phyloP scores from a whole-genome alignment of 2,888 invertebrate genomes.

The Sabatieria punctata region DNA sequence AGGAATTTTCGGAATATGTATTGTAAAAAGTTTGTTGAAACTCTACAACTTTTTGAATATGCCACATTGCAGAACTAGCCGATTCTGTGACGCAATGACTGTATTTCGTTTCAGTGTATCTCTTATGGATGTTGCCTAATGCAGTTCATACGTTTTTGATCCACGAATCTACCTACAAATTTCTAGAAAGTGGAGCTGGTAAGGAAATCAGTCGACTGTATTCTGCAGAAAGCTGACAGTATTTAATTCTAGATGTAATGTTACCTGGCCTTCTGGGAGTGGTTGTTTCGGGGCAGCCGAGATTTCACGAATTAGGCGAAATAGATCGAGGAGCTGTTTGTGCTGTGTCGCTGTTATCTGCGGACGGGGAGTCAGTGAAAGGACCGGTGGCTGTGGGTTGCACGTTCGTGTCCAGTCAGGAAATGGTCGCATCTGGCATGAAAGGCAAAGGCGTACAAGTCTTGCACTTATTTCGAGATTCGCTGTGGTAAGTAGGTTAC shows the following conservation, averaged over 20 bases:
- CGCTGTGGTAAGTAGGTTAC: conserved; percentile 20
- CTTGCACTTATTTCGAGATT: conserved; percentile 20
- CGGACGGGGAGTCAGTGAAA: background rate
- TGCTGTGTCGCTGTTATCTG: background rate
- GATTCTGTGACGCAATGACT: too few relatives aligned
- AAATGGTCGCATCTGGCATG: conserved; percentile 17
- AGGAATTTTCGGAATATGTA: too few relatives aligned
- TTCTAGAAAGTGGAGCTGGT: background rate
- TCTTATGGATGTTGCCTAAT: background rate
- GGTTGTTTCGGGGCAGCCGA: background rate
- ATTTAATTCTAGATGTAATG: background rate
- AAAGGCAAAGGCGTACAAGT: conserved; percentile 21
- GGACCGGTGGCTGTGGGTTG: background rate
- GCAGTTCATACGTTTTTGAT: background rate
- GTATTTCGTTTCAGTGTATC: background rate
- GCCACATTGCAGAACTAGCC: too few relatives aligned
- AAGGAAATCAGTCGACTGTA: background rate
- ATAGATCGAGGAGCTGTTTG: background rate
- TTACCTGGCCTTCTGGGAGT: background rate
- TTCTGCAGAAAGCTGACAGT: background rate
- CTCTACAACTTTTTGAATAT: too few relatives aligned
- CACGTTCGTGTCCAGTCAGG: conserved; percentile 19
- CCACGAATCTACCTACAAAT: background rate
- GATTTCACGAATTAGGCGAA: background rate
- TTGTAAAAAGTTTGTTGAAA: too few relatives aligned